These are phyloP conservation scores for Trachops cirrhosus DNA, from an alignment of 2,797 vertebrate genomes.

Conservation along the genomic window DNA sequence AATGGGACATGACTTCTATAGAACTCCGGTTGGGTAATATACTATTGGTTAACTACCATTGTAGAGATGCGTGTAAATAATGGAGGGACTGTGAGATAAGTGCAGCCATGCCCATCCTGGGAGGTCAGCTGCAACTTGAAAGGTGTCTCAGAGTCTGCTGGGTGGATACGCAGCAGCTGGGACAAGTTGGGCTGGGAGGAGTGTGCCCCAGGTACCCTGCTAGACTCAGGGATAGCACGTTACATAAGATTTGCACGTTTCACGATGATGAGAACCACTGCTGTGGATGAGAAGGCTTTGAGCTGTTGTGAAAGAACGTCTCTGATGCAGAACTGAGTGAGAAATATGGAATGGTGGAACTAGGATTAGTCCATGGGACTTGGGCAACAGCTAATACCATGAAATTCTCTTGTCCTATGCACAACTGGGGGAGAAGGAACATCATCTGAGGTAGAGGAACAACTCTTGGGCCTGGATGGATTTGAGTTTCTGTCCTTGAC, in stretches of 20 bases:
- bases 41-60: neutral
- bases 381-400: neutral
- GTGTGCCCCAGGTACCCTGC: rapidly evolving
- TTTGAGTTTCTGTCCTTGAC: neutral
- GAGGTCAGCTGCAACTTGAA: neutral
- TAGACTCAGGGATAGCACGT: neutral
- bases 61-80: neutral
- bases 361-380: neutral
- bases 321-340: neutral
- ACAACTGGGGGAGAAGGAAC: neutral
- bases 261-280: neutral
- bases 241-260: neutral
- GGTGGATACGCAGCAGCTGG: neutral
- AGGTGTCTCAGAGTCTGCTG: neutral
- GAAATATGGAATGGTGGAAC: neutral
- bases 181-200: neutral
- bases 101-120: neutral
- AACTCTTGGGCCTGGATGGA: neutral
- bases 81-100: neutral
- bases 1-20: neutral
- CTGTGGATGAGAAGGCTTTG: neutral
- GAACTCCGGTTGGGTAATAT: neutral
- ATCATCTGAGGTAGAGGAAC: neutral
- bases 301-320: neutral
- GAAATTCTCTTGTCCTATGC: neutral